A percentile compares a stretch with the other conserved stretches of the same genome.
phyloP scores from a whole-genome alignment of 1,140 invertebrate species.

The Pseudomyrmex flavicornis region DNA sequence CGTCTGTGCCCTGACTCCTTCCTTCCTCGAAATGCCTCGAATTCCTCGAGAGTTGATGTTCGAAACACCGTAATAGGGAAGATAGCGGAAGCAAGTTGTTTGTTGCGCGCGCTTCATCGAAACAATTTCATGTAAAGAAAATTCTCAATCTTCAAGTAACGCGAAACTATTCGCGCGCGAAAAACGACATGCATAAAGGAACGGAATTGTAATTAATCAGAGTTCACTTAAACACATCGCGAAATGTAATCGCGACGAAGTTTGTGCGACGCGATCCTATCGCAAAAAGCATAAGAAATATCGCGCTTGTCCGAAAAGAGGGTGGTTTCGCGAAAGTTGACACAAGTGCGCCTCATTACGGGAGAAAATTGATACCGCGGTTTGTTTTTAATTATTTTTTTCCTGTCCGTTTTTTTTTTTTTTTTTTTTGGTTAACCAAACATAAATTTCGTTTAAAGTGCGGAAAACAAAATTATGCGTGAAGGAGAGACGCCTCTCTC shows the following conservation, averaged over 20 bases:
- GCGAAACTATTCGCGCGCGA: not conserved
- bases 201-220: not conserved
- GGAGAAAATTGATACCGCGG: not conserved
- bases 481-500: constrained; percentile 7
- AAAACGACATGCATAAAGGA: not conserved
- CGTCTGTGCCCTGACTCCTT: not conserved
- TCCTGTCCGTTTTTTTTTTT: not conserved
- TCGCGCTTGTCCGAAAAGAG: no score
- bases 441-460: constrained; percentile 22
- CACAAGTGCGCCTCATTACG: not conserved
- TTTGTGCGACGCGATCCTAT: no score
- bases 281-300: no score
- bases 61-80: not conserved
- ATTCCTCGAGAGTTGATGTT: not conserved
- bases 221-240: not conserved
- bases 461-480: constrained; percentile 38
- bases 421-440: constrained; percentile 39
- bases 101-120: not conserved
- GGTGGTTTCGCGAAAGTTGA: not conserved
- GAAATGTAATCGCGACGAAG: no score
- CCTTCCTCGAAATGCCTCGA: not conserved
- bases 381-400: constrained; percentile 31
- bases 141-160: not conserved
- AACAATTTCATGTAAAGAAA: not conserved
- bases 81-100: no score